phyloP scores from a whole-genome alignment of 2,113 vertebrate species.

The Phainopepla nitens region DNA sequence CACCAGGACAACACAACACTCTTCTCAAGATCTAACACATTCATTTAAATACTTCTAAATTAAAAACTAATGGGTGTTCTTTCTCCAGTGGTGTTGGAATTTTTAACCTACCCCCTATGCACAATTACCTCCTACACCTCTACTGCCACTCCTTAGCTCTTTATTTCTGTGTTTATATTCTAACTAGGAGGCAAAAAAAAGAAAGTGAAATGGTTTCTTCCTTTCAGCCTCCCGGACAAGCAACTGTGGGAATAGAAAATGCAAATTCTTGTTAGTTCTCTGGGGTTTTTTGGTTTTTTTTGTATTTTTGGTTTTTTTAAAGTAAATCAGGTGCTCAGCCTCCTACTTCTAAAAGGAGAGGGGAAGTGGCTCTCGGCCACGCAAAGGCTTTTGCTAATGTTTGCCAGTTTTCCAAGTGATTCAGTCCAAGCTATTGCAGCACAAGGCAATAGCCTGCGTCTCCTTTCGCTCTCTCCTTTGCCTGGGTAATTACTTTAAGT shows the following conservation, averaged over 20 bases:
- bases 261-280: constrained; percentile 10
- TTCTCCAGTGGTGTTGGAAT: background rate
- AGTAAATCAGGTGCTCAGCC: background rate
- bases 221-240: background rate
- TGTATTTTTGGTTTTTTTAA: too few relatives aligned
- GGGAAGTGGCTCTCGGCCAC: background rate
- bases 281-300: background rate
- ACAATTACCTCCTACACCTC: background rate
- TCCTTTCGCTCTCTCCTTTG: background rate
- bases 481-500: constrained; percentile 1
- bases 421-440: background rate
- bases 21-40: background rate
- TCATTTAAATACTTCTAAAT: background rate
- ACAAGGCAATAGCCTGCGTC: background rate
- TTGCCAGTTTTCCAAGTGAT: background rate
- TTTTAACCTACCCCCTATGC: background rate
- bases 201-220: background rate
- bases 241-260: constrained; percentile 9
- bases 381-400: background rate
- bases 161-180: background rate
- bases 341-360: background rate
- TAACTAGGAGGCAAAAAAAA: background rate
- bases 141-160: background rate
- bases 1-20: background rate
- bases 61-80: background rate